Percentiles rank a stretch among this genome's conserved stretches.
phyloP scores from a whole-genome alignment of 2,113 vertebrate species.

The Amblyornis subalaris region DNA sequence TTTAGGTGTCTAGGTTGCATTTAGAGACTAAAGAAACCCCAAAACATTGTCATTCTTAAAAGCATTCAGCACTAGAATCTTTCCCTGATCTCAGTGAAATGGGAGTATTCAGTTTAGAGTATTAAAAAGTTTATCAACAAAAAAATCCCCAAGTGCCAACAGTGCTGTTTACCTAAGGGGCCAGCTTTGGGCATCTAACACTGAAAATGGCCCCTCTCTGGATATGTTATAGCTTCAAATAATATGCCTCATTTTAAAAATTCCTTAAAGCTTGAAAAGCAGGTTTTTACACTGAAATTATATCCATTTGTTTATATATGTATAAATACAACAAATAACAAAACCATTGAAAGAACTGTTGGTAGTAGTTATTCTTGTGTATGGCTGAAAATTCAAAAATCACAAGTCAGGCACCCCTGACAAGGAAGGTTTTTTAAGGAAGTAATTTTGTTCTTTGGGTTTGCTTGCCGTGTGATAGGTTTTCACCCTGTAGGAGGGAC shows the following conservation, averaged over 20 bases:
- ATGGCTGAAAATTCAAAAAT: background rate
- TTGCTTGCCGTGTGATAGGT: background rate
- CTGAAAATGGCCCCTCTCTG: background rate
- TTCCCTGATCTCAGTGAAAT: background rate
- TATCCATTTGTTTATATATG: accelerated
- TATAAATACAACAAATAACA: background rate
- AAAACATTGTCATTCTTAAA: background rate
- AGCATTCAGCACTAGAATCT: background rate
- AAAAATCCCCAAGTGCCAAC: background rate
- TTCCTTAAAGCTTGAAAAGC: background rate
- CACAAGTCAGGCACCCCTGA: accelerated
- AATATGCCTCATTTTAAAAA: background rate
- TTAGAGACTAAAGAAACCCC: background rate
- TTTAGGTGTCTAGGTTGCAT: background rate
- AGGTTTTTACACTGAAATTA: background rate
- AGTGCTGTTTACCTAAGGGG: background rate
- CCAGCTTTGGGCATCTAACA: background rate
- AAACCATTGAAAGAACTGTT: background rate
- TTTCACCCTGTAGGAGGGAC: background rate
- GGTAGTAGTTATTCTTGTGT: background rate
- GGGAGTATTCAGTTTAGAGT: background rate
- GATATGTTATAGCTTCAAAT: background rate
- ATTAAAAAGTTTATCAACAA: background rate
- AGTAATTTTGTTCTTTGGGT: background rate
- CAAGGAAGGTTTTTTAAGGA: background rate